These are phyloP conservation scores for Drosophila sturtevanti DNA, from an alignment of 1,140 invertebrate species.

Conservation along the genomic window DNA sequence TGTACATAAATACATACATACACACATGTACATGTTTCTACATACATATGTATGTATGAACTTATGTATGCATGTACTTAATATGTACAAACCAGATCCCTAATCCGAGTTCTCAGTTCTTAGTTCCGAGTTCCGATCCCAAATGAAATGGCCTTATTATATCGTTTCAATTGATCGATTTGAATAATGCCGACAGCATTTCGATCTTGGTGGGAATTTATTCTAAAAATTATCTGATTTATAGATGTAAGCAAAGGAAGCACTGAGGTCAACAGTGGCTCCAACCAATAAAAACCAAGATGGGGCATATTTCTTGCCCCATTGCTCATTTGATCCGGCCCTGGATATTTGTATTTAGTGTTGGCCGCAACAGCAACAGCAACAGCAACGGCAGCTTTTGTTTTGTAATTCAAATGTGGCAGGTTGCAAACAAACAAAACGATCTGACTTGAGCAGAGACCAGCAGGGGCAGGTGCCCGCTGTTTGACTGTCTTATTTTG, in stretches of 20 bases:
- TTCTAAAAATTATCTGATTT: background rate
- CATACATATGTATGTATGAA: no score
- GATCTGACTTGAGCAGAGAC: constrained; percentile 39
- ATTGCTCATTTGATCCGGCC: background rate
- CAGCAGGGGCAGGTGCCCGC: constrained; percentile 46
- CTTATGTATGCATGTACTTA: no score
- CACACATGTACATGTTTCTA: no score
- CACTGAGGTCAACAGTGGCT: no score
- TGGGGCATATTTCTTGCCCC: no score
- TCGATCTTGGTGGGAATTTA: background rate
- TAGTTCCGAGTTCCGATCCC: background rate
- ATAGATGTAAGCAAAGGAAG: no score
- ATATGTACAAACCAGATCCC: background rate
- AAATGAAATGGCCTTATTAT: background rate
- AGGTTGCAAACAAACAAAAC: constrained; percentile 49
- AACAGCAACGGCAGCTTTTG: constrained; percentile 11
- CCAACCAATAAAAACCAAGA: no score
- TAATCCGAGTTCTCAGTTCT: background rate
- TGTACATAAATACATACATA: no score
- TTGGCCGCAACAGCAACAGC: background rate
- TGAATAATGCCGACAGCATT: background rate
- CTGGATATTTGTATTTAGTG: constrained; percentile 3
- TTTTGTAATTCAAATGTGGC: constrained; percentile 74
- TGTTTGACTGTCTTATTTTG: background rate
- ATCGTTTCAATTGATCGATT: background rate